Conservation (phyloP, 1,140 invertebrate species). For the Drosophila albomicans region DNA sequence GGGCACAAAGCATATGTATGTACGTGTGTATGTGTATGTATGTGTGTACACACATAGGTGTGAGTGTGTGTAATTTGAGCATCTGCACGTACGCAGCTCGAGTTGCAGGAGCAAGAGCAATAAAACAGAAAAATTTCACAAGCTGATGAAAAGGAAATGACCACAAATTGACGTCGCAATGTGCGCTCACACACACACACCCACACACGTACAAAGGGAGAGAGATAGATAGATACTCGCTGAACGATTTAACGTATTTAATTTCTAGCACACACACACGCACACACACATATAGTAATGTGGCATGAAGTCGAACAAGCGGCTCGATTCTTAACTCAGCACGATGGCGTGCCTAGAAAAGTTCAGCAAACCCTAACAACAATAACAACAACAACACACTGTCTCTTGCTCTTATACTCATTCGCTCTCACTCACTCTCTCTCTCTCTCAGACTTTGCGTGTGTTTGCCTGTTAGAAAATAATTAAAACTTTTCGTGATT, state of each 20-base stretch:
- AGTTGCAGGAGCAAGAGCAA: slow-evolving; percentile 46
- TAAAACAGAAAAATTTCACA: slow-evolving; percentile 69
- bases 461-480: slow-evolving; percentile 81
- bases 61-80: slow-evolving; percentile 35
- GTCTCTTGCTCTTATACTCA: slow-evolving; percentile 10
- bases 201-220: not conserved
- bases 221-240: slow-evolving; percentile 6
- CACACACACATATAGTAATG: not conserved
- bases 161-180: slow-evolving; percentile 72
- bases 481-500: slow-evolving; percentile 83
- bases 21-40: not conserved
- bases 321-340: slow-evolving; percentile 11
- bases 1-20: slow-evolving; percentile 14
- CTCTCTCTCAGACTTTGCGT: slow-evolving; percentile 31
- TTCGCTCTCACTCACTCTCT: not conserved
- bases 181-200: slow-evolving; percentile 13
- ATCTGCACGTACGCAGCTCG: slow-evolving; percentile 47
- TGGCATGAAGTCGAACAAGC: not conserved
- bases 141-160: slow-evolving; percentile 82
- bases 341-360: slow-evolving; percentile 52
- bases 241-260: slow-evolving; percentile 76
- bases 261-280: slow-evolving; percentile 48
- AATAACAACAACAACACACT: slow-evolving; percentile 21
- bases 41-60: not conserved
- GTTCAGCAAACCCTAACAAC: slow-evolving; percentile 56